Conservation (phyloP, 1,140 invertebrate species). For the Bradysia coprophila region DNA sequence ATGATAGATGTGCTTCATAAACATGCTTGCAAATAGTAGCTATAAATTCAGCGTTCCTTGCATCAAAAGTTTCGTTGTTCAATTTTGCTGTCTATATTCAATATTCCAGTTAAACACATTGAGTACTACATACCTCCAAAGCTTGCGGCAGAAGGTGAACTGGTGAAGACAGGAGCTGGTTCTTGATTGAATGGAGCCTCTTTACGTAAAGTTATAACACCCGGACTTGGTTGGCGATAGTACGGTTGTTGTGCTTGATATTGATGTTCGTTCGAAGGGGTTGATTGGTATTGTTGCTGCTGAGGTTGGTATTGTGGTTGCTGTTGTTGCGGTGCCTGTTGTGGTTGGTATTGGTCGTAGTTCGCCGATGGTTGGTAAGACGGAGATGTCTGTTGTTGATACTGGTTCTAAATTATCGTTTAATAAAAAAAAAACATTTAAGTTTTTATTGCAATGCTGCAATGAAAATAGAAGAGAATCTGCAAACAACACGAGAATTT, state of each 20-base stretch:
- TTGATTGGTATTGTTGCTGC: constrained; percentile 19
- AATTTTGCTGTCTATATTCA: too few relatives aligned
- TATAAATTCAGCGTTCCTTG: too few relatives aligned
- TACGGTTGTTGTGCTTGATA: constrained; percentile 13
- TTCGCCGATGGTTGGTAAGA: background rate
- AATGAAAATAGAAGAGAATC: too few relatives aligned
- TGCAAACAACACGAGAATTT: too few relatives aligned
- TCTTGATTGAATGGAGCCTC: constrained; percentile 51
- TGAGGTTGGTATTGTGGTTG: constrained; percentile 14
- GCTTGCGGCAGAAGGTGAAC: constrained; percentile 46
- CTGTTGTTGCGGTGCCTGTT: constrained; percentile 4
- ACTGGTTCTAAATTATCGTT: too few relatives aligned
- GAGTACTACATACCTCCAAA: constrained; percentile 45
- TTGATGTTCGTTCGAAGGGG: constrained; percentile 11
- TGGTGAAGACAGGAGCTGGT: constrained; percentile 38
- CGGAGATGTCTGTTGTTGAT: background rate
- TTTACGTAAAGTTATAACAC: constrained; percentile 46
- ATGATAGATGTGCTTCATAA: too few relatives aligned
- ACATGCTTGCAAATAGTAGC: too few relatives aligned
- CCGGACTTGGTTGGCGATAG: constrained; percentile 17
- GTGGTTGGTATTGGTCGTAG: constrained; percentile 1
- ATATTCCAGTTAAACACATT: too few relatives aligned
- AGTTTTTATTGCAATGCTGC: too few relatives aligned
- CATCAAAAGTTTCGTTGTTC: too few relatives aligned
- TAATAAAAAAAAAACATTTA: too few relatives aligned